phyloP scores from a whole-genome alignment of 1,140 invertebrate genomes.

The Pseudobourletiella spinata region DNA sequence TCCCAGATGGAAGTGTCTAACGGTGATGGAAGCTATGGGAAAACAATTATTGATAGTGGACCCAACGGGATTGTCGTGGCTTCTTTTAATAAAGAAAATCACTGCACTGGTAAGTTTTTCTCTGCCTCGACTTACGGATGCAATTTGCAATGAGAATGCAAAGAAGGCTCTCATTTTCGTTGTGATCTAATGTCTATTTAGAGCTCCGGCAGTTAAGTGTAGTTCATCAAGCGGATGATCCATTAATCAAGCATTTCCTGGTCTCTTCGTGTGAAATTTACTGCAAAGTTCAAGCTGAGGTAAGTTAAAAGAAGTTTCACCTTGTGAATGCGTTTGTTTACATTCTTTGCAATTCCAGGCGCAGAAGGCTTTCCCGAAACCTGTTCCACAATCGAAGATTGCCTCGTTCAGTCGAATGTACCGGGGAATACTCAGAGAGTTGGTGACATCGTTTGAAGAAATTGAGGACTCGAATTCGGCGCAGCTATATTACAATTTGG shows the following conservation, averaged over 20 bases:
- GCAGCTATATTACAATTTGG: constrained; percentile 27
- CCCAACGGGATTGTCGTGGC: constrained; percentile 4
- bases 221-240: constrained; percentile 20
- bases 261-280: constrained; percentile 28
- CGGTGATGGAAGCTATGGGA: neutral
- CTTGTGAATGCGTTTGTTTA: neutral
- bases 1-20: neutral
- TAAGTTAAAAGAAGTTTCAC: too few relatives aligned
- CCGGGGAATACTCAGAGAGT: constrained; percentile 25
- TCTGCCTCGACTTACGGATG: neutral
- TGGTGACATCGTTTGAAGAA: constrained; percentile 15
- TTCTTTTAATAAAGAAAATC: neutral
- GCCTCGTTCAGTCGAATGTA: constrained; percentile 25
- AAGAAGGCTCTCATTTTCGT: neutral
- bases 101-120: neutral
- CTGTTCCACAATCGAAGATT: constrained; percentile 23
- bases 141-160: neutral
- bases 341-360: constrained; percentile 14
- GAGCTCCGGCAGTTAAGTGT: constrained; percentile 7
- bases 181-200: neutral
- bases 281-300: constrained; percentile 15
- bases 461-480: constrained; percentile 6
- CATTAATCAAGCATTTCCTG: constrained; percentile 25
- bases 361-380: constrained; percentile 13
- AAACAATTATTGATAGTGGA: constrained; percentile 5